Evolutionary conservation across 2,797 vertebrate genomes (phyloP), one percentile per base, ranked within the genome.

Genomic region (Lemur catta): DNA sequence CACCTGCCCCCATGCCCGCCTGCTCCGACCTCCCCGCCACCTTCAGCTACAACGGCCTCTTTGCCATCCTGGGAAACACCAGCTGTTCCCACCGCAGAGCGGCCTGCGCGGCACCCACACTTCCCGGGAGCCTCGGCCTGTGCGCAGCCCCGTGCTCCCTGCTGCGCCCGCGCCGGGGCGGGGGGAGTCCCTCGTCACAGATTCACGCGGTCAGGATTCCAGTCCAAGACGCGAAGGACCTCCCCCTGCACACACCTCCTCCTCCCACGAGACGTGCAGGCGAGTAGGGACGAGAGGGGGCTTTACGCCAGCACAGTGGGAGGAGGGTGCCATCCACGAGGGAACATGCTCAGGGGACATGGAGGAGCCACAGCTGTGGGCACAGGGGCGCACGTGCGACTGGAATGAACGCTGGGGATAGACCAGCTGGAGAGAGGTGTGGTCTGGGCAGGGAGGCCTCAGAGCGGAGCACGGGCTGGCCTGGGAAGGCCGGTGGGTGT

Each of bases 51-150:
- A 8, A n/a, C 4, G 55, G 11, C 30, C 69, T 15, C n/a, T 18
- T n/a, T 14, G 9, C 20, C 41, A 28, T 74, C 35, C 55, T 74
- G 41, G 74, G 30, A 55, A 28, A 81, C 38, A 67, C 10, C 9
- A 5, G 30, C 71, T 14, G 2, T 13, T 67, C 57, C 67, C 24
- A 35, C 4, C 61, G 13, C 10, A 1, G 15, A 38, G 41, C 74
- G 4, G 1, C 13, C 55, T 6, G 7, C 8, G 2, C 22, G 1
- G 63, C 11, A 88, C 38, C 48, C 22, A 0, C 0, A 0, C 3
- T 33, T 61, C 15, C 33, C 13, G 8, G 14, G 76, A 76, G 30
- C 43, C 59, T 14, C 0, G 1, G 24, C 14, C 38, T 7, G 1
- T 24, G 20, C 10, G n/a, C 22, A 2, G 4, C 24, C 13, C 8